Conservation (phyloP, 2,888 invertebrate genomes). For the Ochlodes sylvanus region DNA sequence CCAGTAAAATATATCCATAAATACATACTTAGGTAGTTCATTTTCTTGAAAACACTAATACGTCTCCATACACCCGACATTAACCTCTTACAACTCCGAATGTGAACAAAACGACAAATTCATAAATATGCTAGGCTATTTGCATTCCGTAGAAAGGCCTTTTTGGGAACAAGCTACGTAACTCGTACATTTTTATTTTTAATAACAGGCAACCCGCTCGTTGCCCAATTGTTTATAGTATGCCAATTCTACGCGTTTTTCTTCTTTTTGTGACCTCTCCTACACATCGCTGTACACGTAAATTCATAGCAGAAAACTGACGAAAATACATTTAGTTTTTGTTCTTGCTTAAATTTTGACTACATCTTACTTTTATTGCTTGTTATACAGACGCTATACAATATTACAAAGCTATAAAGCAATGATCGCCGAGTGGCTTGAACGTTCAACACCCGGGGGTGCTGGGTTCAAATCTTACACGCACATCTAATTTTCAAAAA, state of each 20-base stretch:
- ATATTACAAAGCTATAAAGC: too few relatives aligned
- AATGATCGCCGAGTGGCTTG: too few relatives aligned
- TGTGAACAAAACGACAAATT: slow-evolving; percentile 7
- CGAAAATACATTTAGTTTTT: background rate
- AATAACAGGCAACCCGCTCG: slow-evolving; percentile 19
- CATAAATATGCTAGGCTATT: slow-evolving; percentile 21
- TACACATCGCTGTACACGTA: background rate
- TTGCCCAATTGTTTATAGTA: slow-evolving; percentile 27
- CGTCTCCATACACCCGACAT: background rate
- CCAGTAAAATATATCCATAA: background rate
- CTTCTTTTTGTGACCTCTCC: slow-evolving; percentile 7
- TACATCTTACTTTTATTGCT: too few relatives aligned
- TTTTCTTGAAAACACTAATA: background rate
- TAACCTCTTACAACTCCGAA: background rate
- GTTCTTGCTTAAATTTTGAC: too few relatives aligned
- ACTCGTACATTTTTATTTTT: slow-evolving; percentile 29
- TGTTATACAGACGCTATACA: too few relatives aligned
- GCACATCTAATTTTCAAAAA: too few relatives aligned
- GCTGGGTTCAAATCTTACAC: too few relatives aligned
- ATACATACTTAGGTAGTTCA: background rate
- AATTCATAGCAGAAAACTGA: background rate
- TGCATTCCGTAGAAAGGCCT: slow-evolving; percentile 26
- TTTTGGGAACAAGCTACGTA: slow-evolving; percentile 22
- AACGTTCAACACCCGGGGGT: too few relatives aligned
- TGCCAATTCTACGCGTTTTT: slow-evolving; percentile 17